Evolutionary conservation across 2,797 vertebrate genomes (phyloP).

Genomic region (Pipistrellus kuhlii): DNA sequence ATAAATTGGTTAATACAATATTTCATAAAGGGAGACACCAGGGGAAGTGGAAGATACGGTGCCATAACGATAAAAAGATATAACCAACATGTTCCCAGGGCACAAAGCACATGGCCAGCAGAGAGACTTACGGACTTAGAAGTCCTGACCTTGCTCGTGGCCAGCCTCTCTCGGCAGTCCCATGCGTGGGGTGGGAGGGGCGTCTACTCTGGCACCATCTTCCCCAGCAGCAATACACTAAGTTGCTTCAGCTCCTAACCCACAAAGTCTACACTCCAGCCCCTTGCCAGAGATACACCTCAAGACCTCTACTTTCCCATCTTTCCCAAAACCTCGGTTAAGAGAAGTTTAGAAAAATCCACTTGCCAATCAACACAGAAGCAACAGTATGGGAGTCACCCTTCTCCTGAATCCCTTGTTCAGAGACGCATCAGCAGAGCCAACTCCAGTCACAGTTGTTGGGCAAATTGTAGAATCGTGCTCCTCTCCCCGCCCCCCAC

Average conservation of each 20-base stretch:
- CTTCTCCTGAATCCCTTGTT: neutral
- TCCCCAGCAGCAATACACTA: neutral
- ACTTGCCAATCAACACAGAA: neutral
- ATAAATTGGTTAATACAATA: constrained; percentile 22
- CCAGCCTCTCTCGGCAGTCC: neutral
- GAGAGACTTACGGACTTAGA: neutral
- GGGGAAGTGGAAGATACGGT: neutral
- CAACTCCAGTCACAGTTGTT: neutral
- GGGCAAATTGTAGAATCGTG: rapidly evolving
- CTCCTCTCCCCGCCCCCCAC: too few relatives aligned
- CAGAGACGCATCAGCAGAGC: neutral
- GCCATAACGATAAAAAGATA: neutral
- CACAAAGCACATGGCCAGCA: neutral
- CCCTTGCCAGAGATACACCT: neutral
- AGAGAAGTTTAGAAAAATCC: neutral
- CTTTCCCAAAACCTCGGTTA: neutral
- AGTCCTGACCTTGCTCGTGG: neutral
- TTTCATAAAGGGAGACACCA: constrained; percentile 9
- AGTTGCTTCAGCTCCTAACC: neutral
- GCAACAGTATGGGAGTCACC: neutral
- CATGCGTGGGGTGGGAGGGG: neutral
- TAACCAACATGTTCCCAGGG: neutral
- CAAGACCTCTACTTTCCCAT: neutral
- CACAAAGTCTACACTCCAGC: neutral
- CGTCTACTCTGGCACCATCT: rapidly evolving